Evolutionary conservation across 2,888 invertebrate genomes (phyloP).

Genomic region (Zhuqinia jingwanae): DNA sequence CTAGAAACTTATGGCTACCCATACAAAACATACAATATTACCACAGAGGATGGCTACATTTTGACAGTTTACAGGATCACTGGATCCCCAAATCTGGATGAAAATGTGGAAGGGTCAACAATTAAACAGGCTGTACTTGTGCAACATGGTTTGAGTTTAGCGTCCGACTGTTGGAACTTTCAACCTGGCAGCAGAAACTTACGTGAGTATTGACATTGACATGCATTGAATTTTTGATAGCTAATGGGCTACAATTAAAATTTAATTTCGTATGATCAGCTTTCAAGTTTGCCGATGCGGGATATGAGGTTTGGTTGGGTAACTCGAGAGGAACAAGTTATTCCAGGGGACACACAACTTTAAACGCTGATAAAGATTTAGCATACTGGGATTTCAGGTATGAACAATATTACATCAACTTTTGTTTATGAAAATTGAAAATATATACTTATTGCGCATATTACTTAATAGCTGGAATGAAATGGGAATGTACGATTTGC

Average conservation of each 20-base stretch:
- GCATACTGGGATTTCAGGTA: conserved; percentile 48
- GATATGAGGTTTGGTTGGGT: conserved; percentile 45
- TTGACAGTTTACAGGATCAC: conserved; percentile 26
- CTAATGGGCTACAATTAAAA: neutral
- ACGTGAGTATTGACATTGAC: neutral
- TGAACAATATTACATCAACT: neutral
- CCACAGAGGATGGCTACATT: conserved; percentile 43
- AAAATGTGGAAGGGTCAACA: neutral
- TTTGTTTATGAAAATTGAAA: too few species aligned
- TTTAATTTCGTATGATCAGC: neutral
- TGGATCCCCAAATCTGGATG: neutral
- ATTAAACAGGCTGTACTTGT: conserved; percentile 21
- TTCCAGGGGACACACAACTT: conserved; percentile 3
- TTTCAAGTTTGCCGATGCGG: conserved; percentile 45
- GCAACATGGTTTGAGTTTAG: conserved; percentile 19
- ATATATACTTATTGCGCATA: too few species aligned
- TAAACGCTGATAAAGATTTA: conserved; percentile 1
- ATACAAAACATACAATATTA: conserved; percentile 27
- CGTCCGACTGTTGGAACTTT: conserved; percentile 30
- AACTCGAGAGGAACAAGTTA: conserved; percentile 30
- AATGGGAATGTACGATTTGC: conserved; percentile 44
- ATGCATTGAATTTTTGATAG: neutral
- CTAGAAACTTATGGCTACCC: neutral
- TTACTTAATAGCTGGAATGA: conserved; percentile 33
- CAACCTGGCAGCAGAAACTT: conserved; percentile 26